Base-by-base conservation (phyloP, 2,888 invertebrate species). In the Leptinotarsa juncta region DNA sequence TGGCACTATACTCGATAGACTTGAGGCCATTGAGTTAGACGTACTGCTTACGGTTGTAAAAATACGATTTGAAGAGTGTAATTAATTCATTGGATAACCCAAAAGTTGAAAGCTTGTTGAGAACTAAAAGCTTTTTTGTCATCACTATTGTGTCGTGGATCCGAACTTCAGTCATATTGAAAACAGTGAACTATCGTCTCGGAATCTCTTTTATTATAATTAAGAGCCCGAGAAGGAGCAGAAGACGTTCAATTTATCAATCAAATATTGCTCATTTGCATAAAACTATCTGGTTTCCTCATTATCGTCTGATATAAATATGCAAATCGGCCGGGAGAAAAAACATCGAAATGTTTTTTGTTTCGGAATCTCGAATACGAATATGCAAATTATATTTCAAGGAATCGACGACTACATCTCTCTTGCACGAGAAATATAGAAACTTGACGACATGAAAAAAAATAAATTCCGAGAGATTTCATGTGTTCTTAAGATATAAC, bases 261-360 rank as follows among this genome's bases (percentile, higher is more conserved):
- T 65, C 71, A 68, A 70, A 73, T 70, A 68, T 70, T 68, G 26
- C 69, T 76, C 70, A 70, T 76, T 76, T 73, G 68, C 73, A 76
- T 73, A 68, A 67, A 57, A 73, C 72, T 75, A 72, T 75, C 67
- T 70, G 73, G 70, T 67, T 55, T 65, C 26, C 71, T 76, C 76
- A 71, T 76, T 76, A 76, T 73, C 73, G 55, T 26, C 73, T 26
- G 32, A 73, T 73, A 76, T 76, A 76, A 76, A 76, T 76, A 76
- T 76, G 76, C 67, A 71, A 73, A 76, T 73, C 67, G n/a, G 4
- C 66, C 20, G 18, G 49, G 62, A 65, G 55, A 66, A 70, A 70
- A 75, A 75, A 73, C 70, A 73, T 57, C 53, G 67, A 67, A 73
- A 73, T 72, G 71, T 76, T 73, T 71, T 76, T 76, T 74, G 70